These are phyloP conservation scores for Synanthedon formicaeformis DNA, from an alignment of 2,888 invertebrate genomes.

Conservation along the genomic window DNA sequence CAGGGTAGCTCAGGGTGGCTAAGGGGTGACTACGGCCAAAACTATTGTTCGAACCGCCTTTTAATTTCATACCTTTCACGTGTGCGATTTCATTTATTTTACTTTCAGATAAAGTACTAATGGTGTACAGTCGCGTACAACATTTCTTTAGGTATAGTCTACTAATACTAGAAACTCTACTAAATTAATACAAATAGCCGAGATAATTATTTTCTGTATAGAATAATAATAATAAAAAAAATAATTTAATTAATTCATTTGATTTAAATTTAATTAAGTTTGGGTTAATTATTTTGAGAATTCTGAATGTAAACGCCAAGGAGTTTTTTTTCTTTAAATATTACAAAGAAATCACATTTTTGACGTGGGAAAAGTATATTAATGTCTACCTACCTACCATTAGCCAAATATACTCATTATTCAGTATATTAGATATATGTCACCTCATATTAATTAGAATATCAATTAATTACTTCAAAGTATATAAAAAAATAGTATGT, in stretches of 20 bases:
- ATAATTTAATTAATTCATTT: no score
- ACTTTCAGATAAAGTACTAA: slow-evolving; percentile 2
- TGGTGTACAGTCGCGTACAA: background rate
- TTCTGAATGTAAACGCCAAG: no score
- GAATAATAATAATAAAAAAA: background rate
- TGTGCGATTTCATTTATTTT: slow-evolving; percentile 8
- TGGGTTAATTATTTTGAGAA: background rate
- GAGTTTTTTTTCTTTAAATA: no score
- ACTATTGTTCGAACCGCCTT: slow-evolving; percentile 21
- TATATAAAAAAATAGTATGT: no score
- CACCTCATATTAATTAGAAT: no score
- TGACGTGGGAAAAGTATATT: no score
- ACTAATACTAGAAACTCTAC: background rate
- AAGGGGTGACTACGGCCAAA: slow-evolving; percentile 2
- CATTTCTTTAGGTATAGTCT: background rate
- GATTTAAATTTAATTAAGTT: background rate
- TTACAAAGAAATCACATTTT: no score
- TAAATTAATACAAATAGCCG: no score
- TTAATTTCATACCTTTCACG: slow-evolving; percentile 11
- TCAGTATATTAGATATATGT: no score
- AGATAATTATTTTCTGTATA: background rate
- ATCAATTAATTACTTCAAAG: no score
- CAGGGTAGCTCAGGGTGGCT: slow-evolving; percentile 3
- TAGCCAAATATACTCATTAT: no score
- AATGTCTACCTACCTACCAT: no score